Evolutionary conservation across 1,140 invertebrate genomes (phyloP), one percentile per base, ranked within the genome.

Genomic region (Zaprionus gabonicus): DNA sequence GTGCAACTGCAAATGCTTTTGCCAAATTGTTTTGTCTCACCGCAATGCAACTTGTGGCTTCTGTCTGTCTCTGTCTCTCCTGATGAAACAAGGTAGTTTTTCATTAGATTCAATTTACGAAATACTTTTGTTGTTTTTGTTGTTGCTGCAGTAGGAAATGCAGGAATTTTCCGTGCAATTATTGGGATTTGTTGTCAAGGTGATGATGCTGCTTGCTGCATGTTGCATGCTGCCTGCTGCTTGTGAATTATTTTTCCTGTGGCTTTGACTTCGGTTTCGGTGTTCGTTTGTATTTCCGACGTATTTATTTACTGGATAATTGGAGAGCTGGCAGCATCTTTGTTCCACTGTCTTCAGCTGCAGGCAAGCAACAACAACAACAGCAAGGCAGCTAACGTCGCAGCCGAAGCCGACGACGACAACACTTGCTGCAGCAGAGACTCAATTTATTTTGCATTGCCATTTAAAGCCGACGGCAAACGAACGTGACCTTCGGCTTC

Each of bases 361-460:
- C 41, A 46, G 6, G 41, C n/a, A 2, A 46, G 15, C 41, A 46
- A 10, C n/a, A 56, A 27, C n/a, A 56, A 27, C 15, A 27, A 69
- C 17, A 20, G 2, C 38, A 49, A 17, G 13, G 31, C 9, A 34
- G 31, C 31, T 31, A 17, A 23, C 12, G 44, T 4, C 20, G 13
- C 6, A 4, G 46, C 10, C 46, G 20, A 51, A 4, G 46, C 10
- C 20, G 46, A 51, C 10, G 46, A 55, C 49, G n/a, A 9, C 17
- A 27, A 17, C 36, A 60, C 27, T 49, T 71, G 38, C 34, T 15
- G 6, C 5, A 53, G 44, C 25, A 27, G 25, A 27, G 27, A 31
- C 57, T 68, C 57, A 76, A 77, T 73, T 68, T 62, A 57, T 41
- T 68, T 77, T 58, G 64, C 71, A 73, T 73, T 73, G 71, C 15